phyloP scores from a whole-genome alignment of 2,113 vertebrate species.

The Pseudorectes ferrugineus region DNA sequence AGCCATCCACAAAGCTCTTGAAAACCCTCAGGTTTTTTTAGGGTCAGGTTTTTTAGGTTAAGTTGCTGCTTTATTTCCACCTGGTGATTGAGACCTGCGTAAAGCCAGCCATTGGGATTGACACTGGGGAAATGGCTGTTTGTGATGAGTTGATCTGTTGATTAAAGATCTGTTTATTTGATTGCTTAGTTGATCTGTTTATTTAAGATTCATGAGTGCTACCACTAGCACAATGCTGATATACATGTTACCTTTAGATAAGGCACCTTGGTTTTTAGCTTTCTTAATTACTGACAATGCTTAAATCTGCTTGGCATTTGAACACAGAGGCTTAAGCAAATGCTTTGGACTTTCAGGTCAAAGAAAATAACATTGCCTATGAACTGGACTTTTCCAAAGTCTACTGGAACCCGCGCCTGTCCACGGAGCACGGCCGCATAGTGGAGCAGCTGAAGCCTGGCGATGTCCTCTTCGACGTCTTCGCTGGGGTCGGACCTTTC shows the following conservation, averaged over 20 bases:
- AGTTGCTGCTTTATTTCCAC: not conserved
- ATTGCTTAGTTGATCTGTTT: not conserved
- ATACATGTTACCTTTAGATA: not conserved
- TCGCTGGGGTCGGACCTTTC: conserved; percentile 93
- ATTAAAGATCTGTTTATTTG: not conserved
- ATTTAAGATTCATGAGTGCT: not conserved
- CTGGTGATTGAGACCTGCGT: not conserved
- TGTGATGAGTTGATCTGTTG: not conserved
- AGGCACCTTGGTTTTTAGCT: not conserved
- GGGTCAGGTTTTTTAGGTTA: no score
- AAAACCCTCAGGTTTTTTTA: not conserved
- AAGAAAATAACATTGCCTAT: conserved; percentile 85
- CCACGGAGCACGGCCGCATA: conserved; percentile 87
- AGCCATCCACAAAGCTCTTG: conserved; percentile 7
- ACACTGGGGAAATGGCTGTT: not conserved
- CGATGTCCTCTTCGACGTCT: conserved; percentile 88
- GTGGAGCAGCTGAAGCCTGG: conserved; percentile 76
- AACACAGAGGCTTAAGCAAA: not conserved
- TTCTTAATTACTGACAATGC: not conserved
- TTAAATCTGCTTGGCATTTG: not conserved
- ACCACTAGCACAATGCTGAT: not conserved
- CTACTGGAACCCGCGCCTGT: conserved; percentile 97
- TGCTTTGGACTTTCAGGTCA: conserved; percentile 78
- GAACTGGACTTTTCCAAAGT: conserved; percentile 96
- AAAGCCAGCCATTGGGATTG: not conserved